These are phyloP conservation scores for Antrozous pallidus DNA, from an alignment of 2,797 vertebrate genomes.

Conservation along the genomic window DNA sequence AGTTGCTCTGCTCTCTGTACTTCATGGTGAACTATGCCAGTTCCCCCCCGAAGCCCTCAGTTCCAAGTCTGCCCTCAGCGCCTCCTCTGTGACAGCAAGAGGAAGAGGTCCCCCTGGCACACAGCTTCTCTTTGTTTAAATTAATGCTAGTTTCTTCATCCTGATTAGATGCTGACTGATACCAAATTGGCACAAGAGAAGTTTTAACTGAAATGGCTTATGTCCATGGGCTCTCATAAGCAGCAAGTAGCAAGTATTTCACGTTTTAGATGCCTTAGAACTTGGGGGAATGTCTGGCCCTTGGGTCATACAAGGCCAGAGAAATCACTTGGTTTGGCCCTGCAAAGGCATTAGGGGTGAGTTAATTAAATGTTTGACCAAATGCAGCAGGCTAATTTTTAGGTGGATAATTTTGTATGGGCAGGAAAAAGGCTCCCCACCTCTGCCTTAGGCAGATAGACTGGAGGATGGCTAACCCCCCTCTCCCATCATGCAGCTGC, in stretches of 20 bases:
- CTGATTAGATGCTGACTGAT: not conserved
- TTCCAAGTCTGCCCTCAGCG: not conserved
- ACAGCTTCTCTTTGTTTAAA: not conserved
- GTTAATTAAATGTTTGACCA: no score
- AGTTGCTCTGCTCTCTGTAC: not conserved
- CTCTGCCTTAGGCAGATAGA: not conserved
- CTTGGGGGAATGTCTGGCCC: no score
- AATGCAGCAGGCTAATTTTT: no score
- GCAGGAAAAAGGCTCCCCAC: no score
- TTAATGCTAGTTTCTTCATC: not conserved
- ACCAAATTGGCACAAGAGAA: not conserved
- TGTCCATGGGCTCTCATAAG: not conserved
- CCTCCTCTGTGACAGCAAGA: not conserved
- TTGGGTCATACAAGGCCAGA: no score
- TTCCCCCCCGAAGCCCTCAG: not conserved
- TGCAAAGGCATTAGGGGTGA: no score
- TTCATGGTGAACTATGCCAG: no score
- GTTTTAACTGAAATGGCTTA: not conserved
- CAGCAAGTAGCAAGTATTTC: not conserved
- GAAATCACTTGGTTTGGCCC: no score
- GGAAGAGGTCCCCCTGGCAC: not conserved
- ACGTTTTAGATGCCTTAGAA: not conserved
- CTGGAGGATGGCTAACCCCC: not conserved
- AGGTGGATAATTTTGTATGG: no score
- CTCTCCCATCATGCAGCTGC: not conserved